Evolutionary conservation across 2,888 invertebrate genomes (phyloP), one percentile per base, ranked within the genome.

Genomic region (Parascotia fuliginaria): DNA sequence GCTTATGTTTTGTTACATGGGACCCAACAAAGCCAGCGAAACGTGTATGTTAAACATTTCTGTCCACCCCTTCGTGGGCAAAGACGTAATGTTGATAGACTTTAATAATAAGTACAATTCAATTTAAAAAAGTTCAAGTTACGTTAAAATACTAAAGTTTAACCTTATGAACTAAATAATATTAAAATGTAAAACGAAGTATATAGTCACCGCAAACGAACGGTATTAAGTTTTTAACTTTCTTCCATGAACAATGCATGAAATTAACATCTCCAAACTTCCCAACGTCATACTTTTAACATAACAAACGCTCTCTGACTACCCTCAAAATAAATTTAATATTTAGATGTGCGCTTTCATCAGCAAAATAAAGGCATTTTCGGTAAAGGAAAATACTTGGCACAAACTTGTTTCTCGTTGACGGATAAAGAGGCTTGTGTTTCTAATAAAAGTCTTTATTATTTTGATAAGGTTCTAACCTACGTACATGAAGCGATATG

Each of bases 391-490:
- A 44, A 22, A 14, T 40, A 33, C 41, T 29, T 11, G 9, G 9
- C 34, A 40, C 31, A 40, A 52, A 41, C 19, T 42, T 38, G 16
- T 37, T 49, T 53, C 34, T 46, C 32, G 38, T 16, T 60, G 55
- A 43, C 29, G 32, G 32, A 53, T 46, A 46, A 42, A 16, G 29
- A 40, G 13, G 7, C 15, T 19, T 33, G 28, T 13, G 16, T 46
- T 43, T 39, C 22, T 43, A 32, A 54, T 34, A 60, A 64, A 58
- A 38, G 37, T 11, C 5, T 6, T n/a, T 16, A 36, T 52, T 46
- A 38, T 15, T 32, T 33, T 13, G 28, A 60, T 41, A 45, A 31
- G n/a, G 28, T 16, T 7, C 13, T 2, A 38, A 45, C 9, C 27
- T 39, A 14, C 3, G 32, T 42, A 19, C 2, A 19, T 19, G 19